Percentiles rank a stretch among this genome's conserved stretches.
Conservation (phyloP, 2,113 vertebrate genomes). For the Nesospiza acunhae region DNA sequence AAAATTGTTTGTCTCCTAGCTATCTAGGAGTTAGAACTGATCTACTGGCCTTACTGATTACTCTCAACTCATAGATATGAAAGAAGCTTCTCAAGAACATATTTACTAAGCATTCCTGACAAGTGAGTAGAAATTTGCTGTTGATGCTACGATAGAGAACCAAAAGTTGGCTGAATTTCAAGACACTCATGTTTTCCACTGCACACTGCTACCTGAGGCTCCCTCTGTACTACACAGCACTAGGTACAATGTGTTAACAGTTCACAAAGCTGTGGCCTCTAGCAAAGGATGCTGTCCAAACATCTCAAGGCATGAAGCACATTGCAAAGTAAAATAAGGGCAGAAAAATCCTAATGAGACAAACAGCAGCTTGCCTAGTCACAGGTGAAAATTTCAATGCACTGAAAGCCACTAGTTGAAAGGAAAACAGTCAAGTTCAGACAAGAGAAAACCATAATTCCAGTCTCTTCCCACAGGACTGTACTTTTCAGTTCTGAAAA, state of each 20-base stretch:
- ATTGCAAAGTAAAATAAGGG: neutral
- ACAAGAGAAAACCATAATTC: neutral
- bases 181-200: neutral
- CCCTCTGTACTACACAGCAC: neutral
- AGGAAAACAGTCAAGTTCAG: neutral
- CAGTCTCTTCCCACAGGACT: neutral
- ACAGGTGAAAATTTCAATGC: neutral
- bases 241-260: neutral
- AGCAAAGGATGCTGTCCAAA: neutral
- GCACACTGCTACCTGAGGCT: neutral
- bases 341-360: neutral
- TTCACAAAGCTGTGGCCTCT: neutral
- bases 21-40: neutral
- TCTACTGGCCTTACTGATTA: neutral
- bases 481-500: neutral
- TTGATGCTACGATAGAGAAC: neutral
- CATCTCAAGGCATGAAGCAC: neutral
- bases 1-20: neutral
- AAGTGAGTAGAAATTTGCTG: neutral
- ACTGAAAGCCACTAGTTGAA: neutral
- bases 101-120: neutral
- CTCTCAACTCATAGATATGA: neutral
- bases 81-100: neutral
- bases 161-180: neutral
- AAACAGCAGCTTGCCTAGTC: neutral